A percentile compares a stretch with the other conserved stretches of the same genome.
Evolutionary conservation across 2,797 vertebrate species (phyloP).

Genomic region (Pseudopleuronectes americanus): DNA sequence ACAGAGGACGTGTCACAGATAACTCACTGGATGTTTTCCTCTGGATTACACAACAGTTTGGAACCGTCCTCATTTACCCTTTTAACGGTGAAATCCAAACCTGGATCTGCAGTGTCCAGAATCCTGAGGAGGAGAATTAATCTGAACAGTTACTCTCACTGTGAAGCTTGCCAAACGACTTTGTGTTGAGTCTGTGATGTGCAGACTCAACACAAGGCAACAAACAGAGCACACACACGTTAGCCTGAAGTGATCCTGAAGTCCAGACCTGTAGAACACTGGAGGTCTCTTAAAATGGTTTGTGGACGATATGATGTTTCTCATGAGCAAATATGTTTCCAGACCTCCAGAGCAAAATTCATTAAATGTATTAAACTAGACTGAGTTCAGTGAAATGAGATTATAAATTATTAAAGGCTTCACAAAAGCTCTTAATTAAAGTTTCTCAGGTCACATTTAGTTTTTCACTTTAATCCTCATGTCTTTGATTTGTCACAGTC

Average conservation of each 20-base stretch:
- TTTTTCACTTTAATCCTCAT: no score
- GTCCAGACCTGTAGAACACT: no score
- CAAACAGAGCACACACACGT: no score
- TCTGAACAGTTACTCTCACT: not conserved
- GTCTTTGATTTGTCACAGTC: not conserved
- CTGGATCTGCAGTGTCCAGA: not conserved
- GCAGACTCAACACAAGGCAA: not conserved
- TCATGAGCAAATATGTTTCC: not conserved
- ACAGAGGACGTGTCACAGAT: not conserved
- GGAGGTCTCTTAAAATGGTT: not conserved
- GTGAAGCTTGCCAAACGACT: not conserved
- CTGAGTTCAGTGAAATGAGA: not conserved
- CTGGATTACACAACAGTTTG: not conserved
- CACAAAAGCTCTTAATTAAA: not conserved
- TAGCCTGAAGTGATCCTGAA: no score
- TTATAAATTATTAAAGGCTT: no score
- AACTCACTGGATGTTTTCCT: no score
- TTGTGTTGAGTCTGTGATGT: not conserved
- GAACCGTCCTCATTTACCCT: not conserved
- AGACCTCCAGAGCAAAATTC: not conserved
- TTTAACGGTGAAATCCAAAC: not conserved
- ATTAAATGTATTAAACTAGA: not conserved
- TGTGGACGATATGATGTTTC: not conserved
- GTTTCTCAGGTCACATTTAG: no score
- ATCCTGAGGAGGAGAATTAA: not conserved